These are phyloP conservation scores for Cephus spinipes DNA, from an alignment of 2,888 invertebrate species.

Conservation along the genomic window DNA sequence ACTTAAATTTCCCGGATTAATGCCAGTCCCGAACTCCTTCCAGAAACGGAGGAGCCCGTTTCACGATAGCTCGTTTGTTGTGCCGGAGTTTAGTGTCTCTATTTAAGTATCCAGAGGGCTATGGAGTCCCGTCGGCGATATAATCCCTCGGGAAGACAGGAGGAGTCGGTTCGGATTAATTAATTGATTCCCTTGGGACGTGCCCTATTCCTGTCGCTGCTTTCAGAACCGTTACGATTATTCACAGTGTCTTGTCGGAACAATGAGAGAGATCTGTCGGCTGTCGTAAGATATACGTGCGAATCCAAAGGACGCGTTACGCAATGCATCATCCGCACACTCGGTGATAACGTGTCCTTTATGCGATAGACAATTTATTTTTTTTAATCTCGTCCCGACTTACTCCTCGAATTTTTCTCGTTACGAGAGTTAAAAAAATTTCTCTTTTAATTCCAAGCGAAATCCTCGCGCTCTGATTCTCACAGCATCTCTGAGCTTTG, in stretches of 20 bases:
- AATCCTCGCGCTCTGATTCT: too few relatives aligned
- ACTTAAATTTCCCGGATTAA: too few relatives aligned
- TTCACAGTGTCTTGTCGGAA: too few relatives aligned
- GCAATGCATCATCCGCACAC: too few relatives aligned
- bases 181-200: constrained; percentile 32
- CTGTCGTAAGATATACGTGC: constrained; percentile 14
- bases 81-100: constrained; percentile 29
- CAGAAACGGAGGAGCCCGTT: too few relatives aligned
- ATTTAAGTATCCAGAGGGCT: constrained; percentile 32
- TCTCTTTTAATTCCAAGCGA: too few relatives aligned
- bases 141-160: constrained; percentile 38
- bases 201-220: not conserved
- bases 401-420: too few relatives aligned
- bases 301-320: constrained; percentile 3
- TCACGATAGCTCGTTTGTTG: constrained; percentile 19
- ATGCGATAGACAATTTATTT: not conserved
- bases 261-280: not conserved
- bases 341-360: too few relatives aligned
- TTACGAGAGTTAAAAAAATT: too few relatives aligned
- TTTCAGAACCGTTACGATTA: not conserved
- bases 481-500: too few relatives aligned
- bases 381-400: too few relatives aligned
- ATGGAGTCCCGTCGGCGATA: constrained; percentile 32
- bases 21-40: too few relatives aligned
- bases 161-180: constrained; percentile 39